Conservation (phyloP, 1,140 invertebrate genomes). For the fruit fly (Drosophila melanogaster) region DNA sequence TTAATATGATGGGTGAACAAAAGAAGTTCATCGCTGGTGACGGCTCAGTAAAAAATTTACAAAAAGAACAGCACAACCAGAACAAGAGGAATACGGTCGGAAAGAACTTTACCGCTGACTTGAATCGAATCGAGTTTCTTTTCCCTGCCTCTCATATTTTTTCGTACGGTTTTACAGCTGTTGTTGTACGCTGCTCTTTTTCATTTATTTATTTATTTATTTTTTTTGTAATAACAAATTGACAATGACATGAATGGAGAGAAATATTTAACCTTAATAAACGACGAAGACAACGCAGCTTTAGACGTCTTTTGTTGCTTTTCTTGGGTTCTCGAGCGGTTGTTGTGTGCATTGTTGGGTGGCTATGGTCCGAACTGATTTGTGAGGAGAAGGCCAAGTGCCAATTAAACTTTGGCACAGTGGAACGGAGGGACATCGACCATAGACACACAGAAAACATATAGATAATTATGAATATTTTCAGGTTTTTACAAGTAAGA, state of each 20-base stretch:
- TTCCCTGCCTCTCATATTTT: conserved; percentile 39
- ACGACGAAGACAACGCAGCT: conserved; percentile 59
- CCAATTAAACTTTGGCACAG: conserved; percentile 69
- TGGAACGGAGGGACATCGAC: conserved; percentile 12
- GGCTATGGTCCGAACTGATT: conserved; percentile 59
- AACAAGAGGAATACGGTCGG: conserved; percentile 24
- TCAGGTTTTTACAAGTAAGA: too few species aligned
- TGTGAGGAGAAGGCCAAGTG: conserved; percentile 74
- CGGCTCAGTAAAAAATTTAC: conserved; percentile 41
- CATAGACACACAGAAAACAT: conserved; percentile 2
- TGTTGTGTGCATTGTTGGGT: conserved; percentile 59
- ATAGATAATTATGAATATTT: too few species aligned
- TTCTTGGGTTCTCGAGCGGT: conserved; percentile 16
- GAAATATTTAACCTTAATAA: conserved; percentile 84
- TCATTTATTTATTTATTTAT: conserved; percentile 2
- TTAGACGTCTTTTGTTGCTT: conserved; percentile 66
- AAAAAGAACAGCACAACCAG: conserved; percentile 28
- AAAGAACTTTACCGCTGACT: conserved; percentile 62
- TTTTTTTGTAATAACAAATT: conserved; percentile 82
- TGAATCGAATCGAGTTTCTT: conserved; percentile 44
- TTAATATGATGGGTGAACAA: conserved; percentile 70
- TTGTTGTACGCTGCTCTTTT: conserved; percentile 14
- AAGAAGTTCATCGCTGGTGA: conserved; percentile 41
- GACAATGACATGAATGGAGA: conserved; percentile 81
- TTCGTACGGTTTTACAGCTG: conserved; percentile 53